phyloP scores from a whole-genome alignment of 2,113 vertebrate species.

The Tenebrosternarchus preto region DNA sequence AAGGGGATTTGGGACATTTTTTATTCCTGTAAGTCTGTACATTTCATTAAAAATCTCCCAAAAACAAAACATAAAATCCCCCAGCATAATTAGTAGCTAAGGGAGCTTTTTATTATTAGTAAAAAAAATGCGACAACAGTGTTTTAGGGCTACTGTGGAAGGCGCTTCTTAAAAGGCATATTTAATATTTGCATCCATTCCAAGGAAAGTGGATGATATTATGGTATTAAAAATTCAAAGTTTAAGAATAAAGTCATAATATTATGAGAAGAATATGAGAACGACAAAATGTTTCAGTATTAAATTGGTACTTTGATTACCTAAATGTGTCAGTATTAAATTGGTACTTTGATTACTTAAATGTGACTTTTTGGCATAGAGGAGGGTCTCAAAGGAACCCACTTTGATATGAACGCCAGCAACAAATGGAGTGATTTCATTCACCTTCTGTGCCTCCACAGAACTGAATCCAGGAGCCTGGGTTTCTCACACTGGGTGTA shows the following conservation, averaged over 20 bases:
- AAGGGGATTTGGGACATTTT: background rate
- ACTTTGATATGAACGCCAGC: background rate
- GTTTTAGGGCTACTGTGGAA: background rate
- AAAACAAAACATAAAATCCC: no score
- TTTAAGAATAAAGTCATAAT: background rate
- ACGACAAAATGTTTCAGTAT: background rate
- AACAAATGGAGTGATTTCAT: background rate
- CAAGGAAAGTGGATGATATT: background rate
- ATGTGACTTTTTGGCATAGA: background rate
- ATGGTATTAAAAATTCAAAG: background rate
- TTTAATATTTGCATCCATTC: background rate
- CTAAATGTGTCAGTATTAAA: background rate
- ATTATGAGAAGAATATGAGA: background rate
- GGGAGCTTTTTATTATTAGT: background rate
- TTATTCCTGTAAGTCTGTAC: no score
- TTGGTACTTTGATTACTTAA: background rate
- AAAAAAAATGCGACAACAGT: background rate
- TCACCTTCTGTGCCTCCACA: background rate
- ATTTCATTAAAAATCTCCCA: no score
- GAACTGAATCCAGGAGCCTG: conserved; percentile 6
- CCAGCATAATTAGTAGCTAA: background rate
- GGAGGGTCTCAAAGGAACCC: background rate
- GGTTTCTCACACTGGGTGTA: background rate
- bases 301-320: background rate
- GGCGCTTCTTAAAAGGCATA: no score